These are phyloP conservation scores for Astropecten irregularis DNA, from an alignment of 53 echinoderm and acorn worm species.

Conservation along the genomic window DNA sequence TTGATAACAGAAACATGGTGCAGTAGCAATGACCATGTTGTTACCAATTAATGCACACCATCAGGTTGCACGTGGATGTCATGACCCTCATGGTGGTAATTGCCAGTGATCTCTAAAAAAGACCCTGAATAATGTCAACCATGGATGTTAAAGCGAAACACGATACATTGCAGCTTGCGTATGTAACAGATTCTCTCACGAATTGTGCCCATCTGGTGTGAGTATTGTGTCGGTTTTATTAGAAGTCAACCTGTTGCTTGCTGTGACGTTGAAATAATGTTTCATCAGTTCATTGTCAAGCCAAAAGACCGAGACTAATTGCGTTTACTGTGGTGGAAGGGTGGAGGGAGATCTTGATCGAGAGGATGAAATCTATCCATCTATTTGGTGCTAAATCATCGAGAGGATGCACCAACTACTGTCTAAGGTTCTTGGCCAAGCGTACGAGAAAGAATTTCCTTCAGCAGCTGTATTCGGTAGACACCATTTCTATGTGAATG, in stretches of 20 bases:
- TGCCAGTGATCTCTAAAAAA: too few species aligned
- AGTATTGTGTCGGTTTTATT: constrained; percentile 23
- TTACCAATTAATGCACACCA: too few species aligned
- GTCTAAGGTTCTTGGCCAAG: constrained; percentile 53
- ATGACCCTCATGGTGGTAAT: too few species aligned
- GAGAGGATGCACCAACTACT: constrained; percentile 46
- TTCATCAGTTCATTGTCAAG: constrained; percentile 24
- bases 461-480: constrained; percentile 50
- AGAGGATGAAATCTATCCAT: constrained; percentile 48
- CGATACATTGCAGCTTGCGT: too few species aligned
- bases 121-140: too few species aligned
- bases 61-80: too few species aligned
- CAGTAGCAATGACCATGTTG: too few species aligned
- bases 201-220: too few species aligned
- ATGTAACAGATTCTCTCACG: too few species aligned
- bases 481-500: constrained; percentile 26
- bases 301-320: constrained; percentile 15
- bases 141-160: too few species aligned
- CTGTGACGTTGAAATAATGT: constrained; percentile 42
- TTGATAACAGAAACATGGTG: too few species aligned
- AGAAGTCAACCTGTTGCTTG: constrained; percentile 16
- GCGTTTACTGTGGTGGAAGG: constrained; percentile 33
- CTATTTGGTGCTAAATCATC: constrained; percentile 50
- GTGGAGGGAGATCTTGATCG: not conserved
- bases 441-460: constrained; percentile 44